These are phyloP conservation scores for Manduca sexta DNA, from an alignment of 1,140 invertebrate genomes.

Conservation along the genomic window DNA sequence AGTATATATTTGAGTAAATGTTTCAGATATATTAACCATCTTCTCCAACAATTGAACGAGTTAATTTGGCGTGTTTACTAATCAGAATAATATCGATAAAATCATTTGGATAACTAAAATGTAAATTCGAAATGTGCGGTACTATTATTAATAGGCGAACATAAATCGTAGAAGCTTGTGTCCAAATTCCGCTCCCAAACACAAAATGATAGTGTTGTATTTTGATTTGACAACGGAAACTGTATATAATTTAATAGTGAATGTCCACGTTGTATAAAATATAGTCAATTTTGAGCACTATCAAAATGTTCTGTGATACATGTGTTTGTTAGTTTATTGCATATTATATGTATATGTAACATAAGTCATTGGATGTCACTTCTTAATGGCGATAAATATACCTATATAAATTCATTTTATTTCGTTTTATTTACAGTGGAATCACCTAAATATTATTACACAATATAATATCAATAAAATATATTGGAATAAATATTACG, in stretches of 20 bases:
- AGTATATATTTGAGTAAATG: too few relatives aligned
- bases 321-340: constrained; percentile 55
- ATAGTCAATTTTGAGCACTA: constrained; percentile 70
- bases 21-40: too few relatives aligned
- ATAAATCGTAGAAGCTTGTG: too few relatives aligned
- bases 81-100: too few relatives aligned
- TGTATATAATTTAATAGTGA: constrained; percentile 13
- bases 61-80: too few relatives aligned
- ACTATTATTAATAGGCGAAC: too few relatives aligned
- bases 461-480: too few relatives aligned
- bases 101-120: too few relatives aligned
- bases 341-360: constrained; percentile 36
- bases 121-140: too few relatives aligned
- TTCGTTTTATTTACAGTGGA: constrained; percentile 11
- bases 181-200: not conserved
- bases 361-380: constrained; percentile 59
- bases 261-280: constrained; percentile 44
- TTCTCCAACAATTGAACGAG: too few relatives aligned
- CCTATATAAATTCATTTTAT: constrained; percentile 33
- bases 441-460: too few relatives aligned
- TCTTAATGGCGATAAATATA: constrained; percentile 65
- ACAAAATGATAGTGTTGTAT: not conserved
- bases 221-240: not conserved
- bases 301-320: constrained; percentile 69
- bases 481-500: too few relatives aligned